phyloP scores from a whole-genome alignment of 1,140 invertebrate species.

The Drosophila micromelanica region DNA sequence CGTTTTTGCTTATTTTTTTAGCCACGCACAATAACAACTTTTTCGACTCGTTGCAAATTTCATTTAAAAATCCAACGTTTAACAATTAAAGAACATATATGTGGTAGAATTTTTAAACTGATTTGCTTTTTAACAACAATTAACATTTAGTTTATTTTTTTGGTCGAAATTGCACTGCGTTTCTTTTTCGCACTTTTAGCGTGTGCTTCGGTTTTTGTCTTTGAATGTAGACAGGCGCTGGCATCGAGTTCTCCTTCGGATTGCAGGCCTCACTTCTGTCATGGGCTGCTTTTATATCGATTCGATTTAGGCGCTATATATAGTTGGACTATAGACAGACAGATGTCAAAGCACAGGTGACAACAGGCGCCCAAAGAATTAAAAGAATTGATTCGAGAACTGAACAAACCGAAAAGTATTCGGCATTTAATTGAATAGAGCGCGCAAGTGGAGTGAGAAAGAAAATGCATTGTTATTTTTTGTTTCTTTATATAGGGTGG shows the following conservation, averaged over 20 bases:
- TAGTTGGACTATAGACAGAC: constrained; percentile 35
- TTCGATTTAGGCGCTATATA: constrained; percentile 51
- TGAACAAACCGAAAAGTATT: constrained; percentile 40
- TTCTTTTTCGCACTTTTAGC: constrained; percentile 38
- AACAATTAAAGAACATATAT: constrained; percentile 54
- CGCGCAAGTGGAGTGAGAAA: constrained; percentile 4
- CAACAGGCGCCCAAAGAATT: constrained; percentile 24
- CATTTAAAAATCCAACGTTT: constrained; percentile 28
- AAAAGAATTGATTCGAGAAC: constrained; percentile 25
- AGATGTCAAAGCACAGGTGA: constrained; percentile 6
- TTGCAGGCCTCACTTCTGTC: constrained; percentile 54
- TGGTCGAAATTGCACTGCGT: constrained; percentile 47
- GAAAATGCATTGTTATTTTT: constrained; percentile 4
- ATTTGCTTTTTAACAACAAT: constrained; percentile 38
- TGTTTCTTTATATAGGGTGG: constrained; percentile 14
- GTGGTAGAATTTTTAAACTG: constrained; percentile 12
- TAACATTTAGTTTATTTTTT: constrained; percentile 46
- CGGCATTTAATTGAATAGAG: constrained; percentile 53
- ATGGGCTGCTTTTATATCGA: constrained; percentile 60
- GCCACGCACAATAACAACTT: constrained; percentile 70
- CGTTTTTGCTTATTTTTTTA: constrained; percentile 52
- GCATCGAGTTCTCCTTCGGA: constrained; percentile 62
- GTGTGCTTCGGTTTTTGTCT: constrained; percentile 21
- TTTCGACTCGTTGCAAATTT: constrained; percentile 10
- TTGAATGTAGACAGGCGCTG: constrained; percentile 49